phyloP scores from a whole-genome alignment of 1,140 invertebrate species.

The Lepidurus apus region DNA sequence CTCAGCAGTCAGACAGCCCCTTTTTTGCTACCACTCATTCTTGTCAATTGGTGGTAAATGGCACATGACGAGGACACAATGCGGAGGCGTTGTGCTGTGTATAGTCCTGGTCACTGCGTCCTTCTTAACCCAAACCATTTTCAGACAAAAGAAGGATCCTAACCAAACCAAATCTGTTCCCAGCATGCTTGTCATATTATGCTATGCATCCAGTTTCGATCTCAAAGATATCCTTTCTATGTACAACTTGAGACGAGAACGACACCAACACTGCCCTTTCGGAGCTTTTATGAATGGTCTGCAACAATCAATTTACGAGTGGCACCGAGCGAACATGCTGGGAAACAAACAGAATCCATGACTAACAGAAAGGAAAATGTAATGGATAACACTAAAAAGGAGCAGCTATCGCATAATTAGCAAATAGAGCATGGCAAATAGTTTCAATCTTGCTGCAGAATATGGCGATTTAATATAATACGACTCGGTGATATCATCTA shows the following conservation, averaged over 20 bases:
- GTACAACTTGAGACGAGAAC: background rate
- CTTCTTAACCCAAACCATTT: background rate
- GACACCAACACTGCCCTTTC: background rate
- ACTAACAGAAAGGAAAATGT: background rate
- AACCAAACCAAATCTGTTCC: background rate
- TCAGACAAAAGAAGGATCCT: background rate
- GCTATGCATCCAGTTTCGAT: background rate
- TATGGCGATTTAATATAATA: too few relatives aligned
- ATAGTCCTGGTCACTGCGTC: too few relatives aligned
- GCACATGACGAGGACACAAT: constrained; percentile 13
- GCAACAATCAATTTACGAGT: background rate
- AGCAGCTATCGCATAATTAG: background rate
- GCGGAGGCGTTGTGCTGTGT: constrained; percentile 5
- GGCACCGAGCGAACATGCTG: background rate
- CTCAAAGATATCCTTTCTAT: background rate
- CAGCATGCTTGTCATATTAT: background rate
- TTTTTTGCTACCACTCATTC: constrained; percentile 13
- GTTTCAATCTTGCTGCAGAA: too few relatives aligned
- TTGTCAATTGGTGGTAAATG: constrained; percentile 14
- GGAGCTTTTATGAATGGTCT: background rate
- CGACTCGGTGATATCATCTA: too few relatives aligned
- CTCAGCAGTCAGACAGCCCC: background rate
- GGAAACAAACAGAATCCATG: background rate
- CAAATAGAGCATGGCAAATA: background rate
- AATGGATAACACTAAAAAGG: background rate